Conservation (phyloP, 2,888 invertebrate species). For the Yponomeuta evonymella region DNA sequence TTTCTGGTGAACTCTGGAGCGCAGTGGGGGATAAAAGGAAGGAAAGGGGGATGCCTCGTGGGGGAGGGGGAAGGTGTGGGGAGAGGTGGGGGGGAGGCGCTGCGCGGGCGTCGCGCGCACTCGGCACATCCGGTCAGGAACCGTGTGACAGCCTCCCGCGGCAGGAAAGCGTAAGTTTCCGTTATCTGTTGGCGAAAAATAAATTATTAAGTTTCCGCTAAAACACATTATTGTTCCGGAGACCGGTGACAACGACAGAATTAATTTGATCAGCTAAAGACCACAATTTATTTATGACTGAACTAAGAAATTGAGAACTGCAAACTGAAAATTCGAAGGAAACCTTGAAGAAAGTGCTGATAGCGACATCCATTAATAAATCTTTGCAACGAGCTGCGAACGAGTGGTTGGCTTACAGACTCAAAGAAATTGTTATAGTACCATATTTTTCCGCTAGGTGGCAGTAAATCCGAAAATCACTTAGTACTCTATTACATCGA, state of each 20-base stretch:
- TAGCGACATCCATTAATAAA: background rate
- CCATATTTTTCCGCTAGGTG: background rate
- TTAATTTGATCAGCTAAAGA: too few species aligned
- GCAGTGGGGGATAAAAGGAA: conserved; percentile 62
- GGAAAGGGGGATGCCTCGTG: conserved; percentile 61
- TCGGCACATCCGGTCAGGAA: conserved; percentile 96
- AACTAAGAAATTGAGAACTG: too few species aligned
- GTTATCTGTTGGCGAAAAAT: conserved; percentile 85
- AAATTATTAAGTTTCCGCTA: background rate
- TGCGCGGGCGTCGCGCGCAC: conserved; percentile 88
- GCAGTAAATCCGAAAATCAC: too few species aligned
- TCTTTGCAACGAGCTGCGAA: background rate
- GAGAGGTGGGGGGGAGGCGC: conserved; percentile 76
- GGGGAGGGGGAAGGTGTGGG: conserved; percentile 70
- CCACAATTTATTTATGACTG: too few species aligned
- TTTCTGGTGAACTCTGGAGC: conserved; percentile 66
- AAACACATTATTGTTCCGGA: too few species aligned
- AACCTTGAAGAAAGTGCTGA: background rate
- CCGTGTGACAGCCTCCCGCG: conserved; percentile 96
- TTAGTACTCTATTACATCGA: too few species aligned
- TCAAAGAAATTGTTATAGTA: too few species aligned
- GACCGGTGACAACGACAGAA: too few species aligned
- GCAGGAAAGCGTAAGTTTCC: conserved; percentile 96
- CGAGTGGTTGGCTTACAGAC: background rate
- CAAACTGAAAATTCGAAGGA: background rate